phyloP scores from a whole-genome alignment of 2,888 invertebrate species.

The Chrysotoxum bicinctum region DNA sequence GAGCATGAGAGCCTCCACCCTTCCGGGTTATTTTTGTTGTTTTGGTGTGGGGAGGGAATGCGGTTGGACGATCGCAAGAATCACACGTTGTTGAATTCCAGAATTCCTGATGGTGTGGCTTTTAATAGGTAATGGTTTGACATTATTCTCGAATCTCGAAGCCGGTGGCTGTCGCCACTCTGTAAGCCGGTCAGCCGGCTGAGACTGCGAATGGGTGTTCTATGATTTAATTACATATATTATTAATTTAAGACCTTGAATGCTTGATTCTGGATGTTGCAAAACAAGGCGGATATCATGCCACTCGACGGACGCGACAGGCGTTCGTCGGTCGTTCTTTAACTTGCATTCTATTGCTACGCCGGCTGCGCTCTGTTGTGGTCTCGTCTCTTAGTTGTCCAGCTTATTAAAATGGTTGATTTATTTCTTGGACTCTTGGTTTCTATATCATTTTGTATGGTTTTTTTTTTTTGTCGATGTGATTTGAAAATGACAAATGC shows the following conservation, averaged over 20 bases:
- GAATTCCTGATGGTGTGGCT: constrained; percentile 39
- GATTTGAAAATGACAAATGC: constrained; percentile 13
- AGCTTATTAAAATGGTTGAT: constrained; percentile 62
- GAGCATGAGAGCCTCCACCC: constrained; percentile 13
- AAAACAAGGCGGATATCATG: constrained; percentile 69
- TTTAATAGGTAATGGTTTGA: constrained; percentile 39
- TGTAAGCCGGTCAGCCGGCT: constrained; percentile 6
- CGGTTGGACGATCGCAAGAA: constrained; percentile 10
- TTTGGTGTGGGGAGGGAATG: constrained; percentile 1
- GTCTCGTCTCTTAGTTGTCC: constrained; percentile 43
- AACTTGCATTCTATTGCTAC: constrained; percentile 17
- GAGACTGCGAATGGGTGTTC: constrained; percentile 65
- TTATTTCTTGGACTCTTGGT: constrained; percentile 51
- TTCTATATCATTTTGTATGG: constrained; percentile 8
- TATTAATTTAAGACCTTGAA: constrained; percentile 67
- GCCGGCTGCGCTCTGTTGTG: background rate
- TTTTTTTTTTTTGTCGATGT: background rate
- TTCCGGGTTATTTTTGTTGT: constrained; percentile 12
- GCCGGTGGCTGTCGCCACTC: constrained; percentile 24
- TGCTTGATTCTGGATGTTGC: constrained; percentile 57
- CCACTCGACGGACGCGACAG: background rate
- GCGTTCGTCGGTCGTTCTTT: constrained; percentile 9
- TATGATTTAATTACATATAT: constrained; percentile 72
- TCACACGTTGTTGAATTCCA: background rate
- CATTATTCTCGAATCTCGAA: constrained; percentile 36